Evolutionary conservation across 2,113 vertebrate species (phyloP), one percentile per base, ranked within the genome.

Genomic region (Dromiciops gliroides): DNA sequence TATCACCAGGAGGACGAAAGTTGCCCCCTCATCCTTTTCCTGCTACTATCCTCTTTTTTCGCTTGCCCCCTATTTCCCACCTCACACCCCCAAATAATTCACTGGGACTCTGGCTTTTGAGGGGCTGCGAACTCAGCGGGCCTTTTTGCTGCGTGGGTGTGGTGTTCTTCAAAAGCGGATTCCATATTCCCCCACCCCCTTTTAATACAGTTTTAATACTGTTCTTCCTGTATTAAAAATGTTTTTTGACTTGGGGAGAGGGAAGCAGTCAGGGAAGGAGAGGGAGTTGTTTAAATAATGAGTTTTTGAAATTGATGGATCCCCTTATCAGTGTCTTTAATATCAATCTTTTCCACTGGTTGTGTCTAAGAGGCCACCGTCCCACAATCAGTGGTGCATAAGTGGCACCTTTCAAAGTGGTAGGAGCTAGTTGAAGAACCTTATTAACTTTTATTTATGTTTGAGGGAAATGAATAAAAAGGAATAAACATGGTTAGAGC

Each of bases 41-140:
- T 50, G 48, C n/a, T 47, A 89, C 95, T 83, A 22, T 89, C 53
- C 91, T 51, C 51, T 90, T 75, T 95, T 94, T 75, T 47, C 25
- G 22, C 60, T 37, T 49, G 53, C 60, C 51, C 22, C 90, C 8
- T 51, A 67, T 50, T 91, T 60, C 90, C 49, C 49, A 26, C 75
- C 24, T 47, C 24, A 8, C 25, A 25, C 48, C 75, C 11, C 10
- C 26, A 51, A n/a, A n/a, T n/a, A n/a, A 23, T 48, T 26, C 48
- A 75, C 26, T n/a, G n/a, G 8, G 90, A 50, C 91, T 22, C 25
- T 31, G 94, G 94, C 67, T 50, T 91, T 88, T 92, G 24, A 94
- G 93, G 94, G 93, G 95, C 91, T 96, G 95, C 93, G 4, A 91
- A 97, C 92, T 96, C 94, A 91, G 94, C 96, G 96, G 97, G 96